Percentiles rank a stretch among this genome's conserved stretches.
Conservation (phyloP, 2,797 vertebrate genomes). For the Rallus crepitans region DNA sequence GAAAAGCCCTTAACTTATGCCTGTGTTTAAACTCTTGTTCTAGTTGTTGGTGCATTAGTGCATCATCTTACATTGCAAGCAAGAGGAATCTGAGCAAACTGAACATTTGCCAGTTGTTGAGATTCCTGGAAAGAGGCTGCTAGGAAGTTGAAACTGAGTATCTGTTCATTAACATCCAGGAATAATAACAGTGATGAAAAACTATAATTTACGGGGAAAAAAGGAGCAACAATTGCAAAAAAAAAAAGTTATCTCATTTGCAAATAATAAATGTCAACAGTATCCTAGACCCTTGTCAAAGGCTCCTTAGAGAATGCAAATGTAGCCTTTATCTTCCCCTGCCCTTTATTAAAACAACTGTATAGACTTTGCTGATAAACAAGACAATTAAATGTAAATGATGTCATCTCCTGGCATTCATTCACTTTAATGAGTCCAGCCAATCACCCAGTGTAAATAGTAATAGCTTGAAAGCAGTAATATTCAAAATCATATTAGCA, state of each 20-base stretch:
- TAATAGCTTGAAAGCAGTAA: slow-evolving; percentile 52
- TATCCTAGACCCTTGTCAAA: slow-evolving; percentile 49
- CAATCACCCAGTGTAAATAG: slow-evolving; percentile 51
- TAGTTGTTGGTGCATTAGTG: background rate
- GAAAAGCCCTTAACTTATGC: background rate
- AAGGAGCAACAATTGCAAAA: background rate
- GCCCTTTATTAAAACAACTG: slow-evolving; percentile 79
- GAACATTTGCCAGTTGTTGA: background rate
- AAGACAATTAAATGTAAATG: slow-evolving; percentile 79
- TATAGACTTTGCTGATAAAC: slow-evolving; percentile 81
- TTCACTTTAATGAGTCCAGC: slow-evolving; percentile 71
- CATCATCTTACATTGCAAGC: rapidly evolving
- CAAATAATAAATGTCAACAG: slow-evolving; percentile 81
- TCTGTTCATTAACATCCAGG: background rate
- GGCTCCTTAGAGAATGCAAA: slow-evolving; percentile 73
- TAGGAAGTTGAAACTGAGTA: background rate
- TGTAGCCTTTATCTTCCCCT: slow-evolving; percentile 77
- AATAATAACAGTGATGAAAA: slow-evolving; percentile 1
- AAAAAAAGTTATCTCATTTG: slow-evolving; percentile 73
- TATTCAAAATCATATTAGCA: slow-evolving; percentile 65
- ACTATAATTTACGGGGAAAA: background rate
- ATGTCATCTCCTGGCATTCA: slow-evolving; percentile 80
- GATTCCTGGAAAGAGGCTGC: background rate
- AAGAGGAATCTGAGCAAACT: background rate
- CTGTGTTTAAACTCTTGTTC: background rate